These are phyloP conservation scores for Coremacera marginata DNA, from an alignment of 2,888 invertebrate genomes.

Conservation along the genomic window DNA sequence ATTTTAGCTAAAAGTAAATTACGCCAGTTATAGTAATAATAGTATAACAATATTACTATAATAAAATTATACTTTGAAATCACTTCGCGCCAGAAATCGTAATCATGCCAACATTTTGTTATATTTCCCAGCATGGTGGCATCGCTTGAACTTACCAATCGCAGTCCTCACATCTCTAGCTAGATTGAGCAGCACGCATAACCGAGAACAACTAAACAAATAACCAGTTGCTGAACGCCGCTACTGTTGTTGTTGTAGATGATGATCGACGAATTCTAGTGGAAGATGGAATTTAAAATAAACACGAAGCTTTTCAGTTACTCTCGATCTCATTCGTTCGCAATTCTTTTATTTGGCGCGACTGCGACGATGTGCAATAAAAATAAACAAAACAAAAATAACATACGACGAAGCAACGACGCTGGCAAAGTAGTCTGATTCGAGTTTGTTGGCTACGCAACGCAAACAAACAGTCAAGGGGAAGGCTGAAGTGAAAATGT, in stretches of 20 bases:
- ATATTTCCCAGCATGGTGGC: not conserved
- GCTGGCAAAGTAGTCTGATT: not conserved
- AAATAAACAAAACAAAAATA: not conserved
- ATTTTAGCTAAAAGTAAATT: no score
- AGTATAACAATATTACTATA: no score
- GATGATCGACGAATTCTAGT: constrained; percentile 9
- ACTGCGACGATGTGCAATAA: not conserved
- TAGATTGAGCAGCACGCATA: constrained; percentile 1
- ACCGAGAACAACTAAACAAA: not conserved
- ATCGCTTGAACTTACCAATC: constrained; percentile 25
- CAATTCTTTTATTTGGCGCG: not conserved
- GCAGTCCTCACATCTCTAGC: constrained; percentile 7
- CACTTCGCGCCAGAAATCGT: no score
- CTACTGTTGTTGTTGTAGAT: not conserved
- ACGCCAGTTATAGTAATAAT: no score
- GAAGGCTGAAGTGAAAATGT: no score
- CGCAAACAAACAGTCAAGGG: no score
- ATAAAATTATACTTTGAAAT: no score
- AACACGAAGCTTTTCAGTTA: constrained; percentile 15
- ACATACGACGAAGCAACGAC: not conserved
- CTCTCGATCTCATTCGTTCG: constrained; percentile 12
- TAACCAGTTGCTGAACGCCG: constrained; percentile 26
- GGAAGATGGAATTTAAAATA: constrained; percentile 6
- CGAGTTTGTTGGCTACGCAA: no score
- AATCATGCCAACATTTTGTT: no score